Percentiles rank a stretch among this genome's conserved stretches.
Conservation (phyloP, 2,113 vertebrate genomes). For the Phalacrocorax carbo region DNA sequence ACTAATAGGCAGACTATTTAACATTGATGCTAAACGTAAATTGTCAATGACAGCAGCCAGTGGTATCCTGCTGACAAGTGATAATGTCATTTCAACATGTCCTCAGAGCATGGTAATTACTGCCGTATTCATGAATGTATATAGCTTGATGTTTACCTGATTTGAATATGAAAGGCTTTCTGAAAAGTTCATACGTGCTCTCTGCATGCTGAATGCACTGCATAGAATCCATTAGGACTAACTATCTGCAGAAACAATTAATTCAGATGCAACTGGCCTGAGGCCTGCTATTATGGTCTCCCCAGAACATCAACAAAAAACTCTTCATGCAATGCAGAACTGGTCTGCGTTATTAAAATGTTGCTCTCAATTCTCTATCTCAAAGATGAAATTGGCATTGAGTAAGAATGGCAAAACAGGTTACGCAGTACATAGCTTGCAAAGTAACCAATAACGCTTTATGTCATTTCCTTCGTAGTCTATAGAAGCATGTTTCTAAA, state of each 20-base stretch:
- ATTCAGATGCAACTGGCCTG: constrained; percentile 20
- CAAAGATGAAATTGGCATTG: neutral
- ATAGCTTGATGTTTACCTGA: constrained; percentile 54
- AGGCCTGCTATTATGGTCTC: neutral
- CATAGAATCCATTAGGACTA: neutral
- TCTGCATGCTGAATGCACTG: neutral
- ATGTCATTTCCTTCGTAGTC: neutral
- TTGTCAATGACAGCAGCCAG: constrained; percentile 43
- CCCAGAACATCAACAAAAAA: neutral
- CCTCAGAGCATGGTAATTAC: constrained; percentile 57
- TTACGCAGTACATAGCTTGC: neutral
- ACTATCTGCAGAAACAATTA: constrained; percentile 47
- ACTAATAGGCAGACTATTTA: constrained; percentile 52
- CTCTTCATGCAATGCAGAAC: neutral
- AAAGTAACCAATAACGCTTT: neutral
- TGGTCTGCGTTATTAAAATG: neutral
- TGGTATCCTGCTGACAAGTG: constrained; percentile 55
- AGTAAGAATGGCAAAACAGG: neutral
- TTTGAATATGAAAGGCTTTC: constrained; percentile 41
- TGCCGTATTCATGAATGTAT: constrained; percentile 40
- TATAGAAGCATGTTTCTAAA: neutral
- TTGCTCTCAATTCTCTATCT: neutral
- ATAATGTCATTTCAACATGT: constrained; percentile 48
- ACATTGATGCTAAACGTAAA: constrained; percentile 43
- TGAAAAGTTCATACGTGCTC: neutral